phyloP scores from a whole-genome alignment of 1,140 invertebrate genomes.

The Drosophila auraria region DNA sequence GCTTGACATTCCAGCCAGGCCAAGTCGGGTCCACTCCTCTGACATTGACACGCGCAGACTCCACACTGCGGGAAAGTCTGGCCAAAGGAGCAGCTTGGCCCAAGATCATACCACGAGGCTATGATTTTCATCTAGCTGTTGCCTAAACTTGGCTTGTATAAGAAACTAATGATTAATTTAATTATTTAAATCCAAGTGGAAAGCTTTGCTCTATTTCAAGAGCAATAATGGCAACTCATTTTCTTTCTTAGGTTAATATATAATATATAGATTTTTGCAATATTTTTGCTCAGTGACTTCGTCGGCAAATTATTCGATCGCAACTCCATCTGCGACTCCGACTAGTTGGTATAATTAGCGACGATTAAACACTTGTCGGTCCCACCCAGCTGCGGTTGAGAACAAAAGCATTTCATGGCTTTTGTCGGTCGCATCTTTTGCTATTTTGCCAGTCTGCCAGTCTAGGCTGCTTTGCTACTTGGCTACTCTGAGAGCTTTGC shows the following conservation, averaged over 20 bases:
- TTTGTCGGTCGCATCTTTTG: conserved; percentile 37
- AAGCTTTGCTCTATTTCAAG: too few relatives aligned
- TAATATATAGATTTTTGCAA: background rate
- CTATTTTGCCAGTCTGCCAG: conserved; percentile 55
- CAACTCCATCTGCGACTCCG: conserved; percentile 29
- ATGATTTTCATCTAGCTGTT: too few relatives aligned
- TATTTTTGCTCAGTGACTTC: conserved; percentile 7
- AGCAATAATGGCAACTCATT: too few relatives aligned
- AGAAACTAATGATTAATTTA: too few relatives aligned
- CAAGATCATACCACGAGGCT: too few relatives aligned
- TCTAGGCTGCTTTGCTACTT: conserved; percentile 14
- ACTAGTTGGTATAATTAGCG: conserved; percentile 75
- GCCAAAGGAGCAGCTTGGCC: background rate
- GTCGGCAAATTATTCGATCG: conserved; percentile 5
- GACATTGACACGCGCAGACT: conserved; percentile 79
- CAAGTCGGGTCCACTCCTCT: conserved; percentile 31
- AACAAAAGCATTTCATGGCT: conserved; percentile 75
- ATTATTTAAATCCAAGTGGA: too few relatives aligned
- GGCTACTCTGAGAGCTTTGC: conserved; percentile 3
- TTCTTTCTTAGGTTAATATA: too few relatives aligned
- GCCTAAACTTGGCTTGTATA: too few relatives aligned
- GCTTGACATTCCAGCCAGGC: conserved; percentile 68
- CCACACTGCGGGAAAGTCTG: background rate
- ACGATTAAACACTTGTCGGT: conserved; percentile 82
- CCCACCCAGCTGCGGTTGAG: conserved; percentile 68